Evolutionary conservation across 1,140 invertebrate species (phyloP).

Genomic region (Whitmania pigra): DNA sequence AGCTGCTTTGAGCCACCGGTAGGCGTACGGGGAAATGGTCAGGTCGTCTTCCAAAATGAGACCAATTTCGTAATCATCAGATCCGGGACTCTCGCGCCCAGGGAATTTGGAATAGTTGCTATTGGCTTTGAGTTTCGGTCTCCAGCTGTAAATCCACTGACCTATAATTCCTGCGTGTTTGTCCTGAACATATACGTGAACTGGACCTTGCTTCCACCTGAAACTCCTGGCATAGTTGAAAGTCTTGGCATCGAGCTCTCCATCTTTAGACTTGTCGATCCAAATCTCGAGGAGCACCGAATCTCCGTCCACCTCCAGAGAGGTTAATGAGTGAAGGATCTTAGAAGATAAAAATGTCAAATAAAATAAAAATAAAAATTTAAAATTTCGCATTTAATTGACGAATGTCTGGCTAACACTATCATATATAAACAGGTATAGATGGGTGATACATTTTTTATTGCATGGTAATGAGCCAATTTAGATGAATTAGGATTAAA

Average conservation of each 20-base stretch:
- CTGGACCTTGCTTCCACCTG: constrained; percentile 22
- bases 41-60: constrained; percentile 35
- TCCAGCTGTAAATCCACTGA: constrained; percentile 35
- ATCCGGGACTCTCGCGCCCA: not conserved
- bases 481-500: too few species aligned
- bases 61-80: constrained; percentile 29
- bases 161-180: constrained; percentile 33
- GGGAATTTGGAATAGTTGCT: not conserved
- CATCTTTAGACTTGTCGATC: constrained; percentile 18
- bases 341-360: constrained; percentile 7
- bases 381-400: not conserved
- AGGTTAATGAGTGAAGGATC: constrained; percentile 12
- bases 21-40: constrained; percentile 31
- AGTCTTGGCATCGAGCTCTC: constrained; percentile 4
- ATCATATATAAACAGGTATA: too few species aligned
- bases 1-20: constrained; percentile 31
- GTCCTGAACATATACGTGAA: constrained; percentile 28
- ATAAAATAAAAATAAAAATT: not conserved
- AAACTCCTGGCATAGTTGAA: constrained; percentile 6
- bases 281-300: constrained; percentile 21
- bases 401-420: not conserved
- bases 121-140: constrained; percentile 14
- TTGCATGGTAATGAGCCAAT: too few species aligned
- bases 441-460: too few species aligned
- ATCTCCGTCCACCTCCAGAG: constrained; percentile 24